These are phyloP conservation scores for Spodoptera litura DNA, from an alignment of 1,140 invertebrate species.

Conservation along the genomic window DNA sequence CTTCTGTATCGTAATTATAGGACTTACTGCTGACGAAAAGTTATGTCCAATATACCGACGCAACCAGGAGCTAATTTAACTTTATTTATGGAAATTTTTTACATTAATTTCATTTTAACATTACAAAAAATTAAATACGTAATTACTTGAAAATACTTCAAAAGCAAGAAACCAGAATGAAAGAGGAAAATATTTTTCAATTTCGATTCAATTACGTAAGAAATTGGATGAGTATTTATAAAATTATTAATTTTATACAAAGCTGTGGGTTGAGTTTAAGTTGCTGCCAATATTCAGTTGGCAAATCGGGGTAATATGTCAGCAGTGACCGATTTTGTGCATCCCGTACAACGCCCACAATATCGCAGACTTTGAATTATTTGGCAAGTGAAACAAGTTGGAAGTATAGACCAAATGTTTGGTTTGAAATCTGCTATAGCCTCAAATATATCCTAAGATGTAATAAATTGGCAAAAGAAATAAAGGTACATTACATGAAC, in stretches of 20 bases:
- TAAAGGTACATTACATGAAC: too few species aligned
- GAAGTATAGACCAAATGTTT: not conserved
- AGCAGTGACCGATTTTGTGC: conserved; percentile 21
- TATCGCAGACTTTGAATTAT: conserved; percentile 12
- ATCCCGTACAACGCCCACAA: conserved; percentile 26
- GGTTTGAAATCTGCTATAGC: too few species aligned
- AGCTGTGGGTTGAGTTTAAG: conserved; percentile 1
- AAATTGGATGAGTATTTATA: conserved; percentile 9
- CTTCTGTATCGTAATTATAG: too few species aligned
- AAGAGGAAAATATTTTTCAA: conserved; percentile 11
- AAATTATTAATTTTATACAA: conserved; percentile 1
- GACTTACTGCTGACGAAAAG: too few species aligned
- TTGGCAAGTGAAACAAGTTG: not conserved
- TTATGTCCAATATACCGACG: too few species aligned
- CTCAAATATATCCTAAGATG: too few species aligned
- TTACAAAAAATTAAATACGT: not conserved
- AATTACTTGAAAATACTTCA: not conserved
- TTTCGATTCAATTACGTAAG: conserved; percentile 16
- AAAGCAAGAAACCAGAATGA: not conserved
- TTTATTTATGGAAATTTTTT: too few species aligned
- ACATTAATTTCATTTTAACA: too few species aligned
- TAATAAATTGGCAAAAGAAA: too few species aligned
- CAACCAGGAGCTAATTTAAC: not conserved
- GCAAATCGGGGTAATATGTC: conserved; percentile 26
- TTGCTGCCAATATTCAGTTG: conserved; percentile 34